These are phyloP conservation scores for Papilio machaon DNA, from an alignment of 1,140 invertebrate genomes.

Conservation along the genomic window DNA sequence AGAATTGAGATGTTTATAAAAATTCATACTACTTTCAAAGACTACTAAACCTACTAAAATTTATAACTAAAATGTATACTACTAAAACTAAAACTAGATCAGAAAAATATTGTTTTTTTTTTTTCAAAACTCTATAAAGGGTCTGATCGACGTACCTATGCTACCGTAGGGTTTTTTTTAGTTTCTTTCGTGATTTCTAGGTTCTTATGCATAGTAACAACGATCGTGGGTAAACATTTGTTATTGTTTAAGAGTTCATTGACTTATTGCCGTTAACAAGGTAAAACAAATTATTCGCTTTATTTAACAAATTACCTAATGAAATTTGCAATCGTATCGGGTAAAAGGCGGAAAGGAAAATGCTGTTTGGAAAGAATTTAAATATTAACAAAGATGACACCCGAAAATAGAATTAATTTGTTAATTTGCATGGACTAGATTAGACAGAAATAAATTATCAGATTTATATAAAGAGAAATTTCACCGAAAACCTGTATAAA, in stretches of 20 bases:
- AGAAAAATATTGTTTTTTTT: no score
- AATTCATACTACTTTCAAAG: not conserved
- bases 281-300: constrained; percentile 11
- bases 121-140: no score
- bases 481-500: no score
- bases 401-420: not conserved
- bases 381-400: not conserved
- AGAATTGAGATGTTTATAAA: not conserved
- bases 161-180: not conserved
- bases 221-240: not conserved
- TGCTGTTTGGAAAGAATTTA: not conserved
- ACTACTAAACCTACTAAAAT: no score
- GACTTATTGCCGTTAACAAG: constrained; percentile 12
- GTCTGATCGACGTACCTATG: not conserved
- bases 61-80: no score
- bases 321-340: not conserved
- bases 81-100: no score
- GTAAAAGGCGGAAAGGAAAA: constrained; percentile 20
- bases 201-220: not conserved
- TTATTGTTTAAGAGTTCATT: constrained; percentile 16
- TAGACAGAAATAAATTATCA: not conserved
- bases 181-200: not conserved
- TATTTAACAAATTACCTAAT: constrained; percentile 22
- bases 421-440: not conserved
- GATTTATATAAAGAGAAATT: not conserved